phyloP scores from a whole-genome alignment of 2,888 invertebrate genomes.

The Sarcophaga variegata region DNA sequence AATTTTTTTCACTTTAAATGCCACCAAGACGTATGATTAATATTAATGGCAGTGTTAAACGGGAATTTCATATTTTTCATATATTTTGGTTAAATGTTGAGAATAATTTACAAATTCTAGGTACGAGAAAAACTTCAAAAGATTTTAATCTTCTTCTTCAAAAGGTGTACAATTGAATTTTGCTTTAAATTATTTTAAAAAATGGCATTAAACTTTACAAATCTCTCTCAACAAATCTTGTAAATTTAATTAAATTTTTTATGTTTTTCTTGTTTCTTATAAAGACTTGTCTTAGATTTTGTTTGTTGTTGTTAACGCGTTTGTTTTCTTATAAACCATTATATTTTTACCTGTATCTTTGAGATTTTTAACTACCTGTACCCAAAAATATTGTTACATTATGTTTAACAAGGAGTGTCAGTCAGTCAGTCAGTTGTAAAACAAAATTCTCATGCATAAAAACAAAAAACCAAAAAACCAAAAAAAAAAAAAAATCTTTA shows the following conservation, averaged over 20 bases:
- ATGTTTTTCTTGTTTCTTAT: not conserved
- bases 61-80: not conserved
- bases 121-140: not conserved
- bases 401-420: slow-evolving; percentile 35
- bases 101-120: not conserved
- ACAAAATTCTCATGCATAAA: slow-evolving; percentile 4
- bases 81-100: not conserved
- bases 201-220: not conserved
- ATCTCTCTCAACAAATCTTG: not conserved
- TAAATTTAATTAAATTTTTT: not conserved
- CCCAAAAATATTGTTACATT: not conserved
- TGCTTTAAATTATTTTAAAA: not conserved
- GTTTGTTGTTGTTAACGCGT: not conserved
- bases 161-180: not conserved
- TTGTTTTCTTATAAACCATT: slow-evolving; percentile 11
- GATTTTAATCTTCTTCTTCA: not conserved
- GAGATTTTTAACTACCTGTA: slow-evolving; percentile 28
- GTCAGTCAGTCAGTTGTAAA: slow-evolving; percentile 29
- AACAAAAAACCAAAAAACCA: no score
- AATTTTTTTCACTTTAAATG: not conserved
- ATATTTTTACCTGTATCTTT: slow-evolving; percentile 4
- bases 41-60: not conserved
- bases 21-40: slow-evolving; percentile 9
- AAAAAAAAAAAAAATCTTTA: not conserved
- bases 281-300: not conserved